Evolutionary conservation across 2,888 invertebrate genomes (phyloP).

Genomic region (Tigriopus californicus): DNA sequence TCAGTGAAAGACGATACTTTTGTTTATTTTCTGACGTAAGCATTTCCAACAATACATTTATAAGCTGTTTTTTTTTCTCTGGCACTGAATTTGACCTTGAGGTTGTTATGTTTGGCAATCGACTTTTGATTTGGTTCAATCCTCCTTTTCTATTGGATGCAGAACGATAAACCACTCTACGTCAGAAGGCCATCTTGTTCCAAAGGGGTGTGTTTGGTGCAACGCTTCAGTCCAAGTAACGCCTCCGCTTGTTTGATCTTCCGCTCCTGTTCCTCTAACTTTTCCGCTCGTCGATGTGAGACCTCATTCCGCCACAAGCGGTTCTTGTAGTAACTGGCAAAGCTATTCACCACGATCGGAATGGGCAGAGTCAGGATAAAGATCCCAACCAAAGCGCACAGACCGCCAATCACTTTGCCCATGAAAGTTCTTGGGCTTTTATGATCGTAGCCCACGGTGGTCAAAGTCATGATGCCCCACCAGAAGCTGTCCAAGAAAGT

Average conservation of each 20-base stretch:
- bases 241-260: background rate
- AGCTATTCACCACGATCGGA: slow-evolving; percentile 11
- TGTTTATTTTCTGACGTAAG: too few species aligned
- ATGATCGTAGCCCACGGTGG: slow-evolving; percentile 9
- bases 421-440: slow-evolving; percentile 1
- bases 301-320: background rate
- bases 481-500: slow-evolving; percentile 8
- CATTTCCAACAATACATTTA: too few species aligned
- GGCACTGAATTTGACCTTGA: too few species aligned
- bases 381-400: slow-evolving; percentile 5
- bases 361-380: slow-evolving; percentile 11
- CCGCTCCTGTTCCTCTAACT: background rate
- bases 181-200: too few species aligned
- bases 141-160: too few species aligned
- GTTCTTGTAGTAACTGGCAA: slow-evolving; percentile 11
- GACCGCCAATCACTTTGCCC: slow-evolving; percentile 6
- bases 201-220: too few species aligned
- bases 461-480: slow-evolving; percentile 13
- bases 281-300: background rate
- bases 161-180: too few species aligned
- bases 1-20: too few species aligned
- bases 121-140: too few species aligned
- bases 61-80: too few species aligned
- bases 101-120: too few species aligned
- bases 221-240: too few species aligned